Percentiles rank a stretch among this genome's conserved stretches.
These are phyloP conservation scores for Coleophora deauratella DNA, from an alignment of 2,888 invertebrate species.

Conservation along the genomic window DNA sequence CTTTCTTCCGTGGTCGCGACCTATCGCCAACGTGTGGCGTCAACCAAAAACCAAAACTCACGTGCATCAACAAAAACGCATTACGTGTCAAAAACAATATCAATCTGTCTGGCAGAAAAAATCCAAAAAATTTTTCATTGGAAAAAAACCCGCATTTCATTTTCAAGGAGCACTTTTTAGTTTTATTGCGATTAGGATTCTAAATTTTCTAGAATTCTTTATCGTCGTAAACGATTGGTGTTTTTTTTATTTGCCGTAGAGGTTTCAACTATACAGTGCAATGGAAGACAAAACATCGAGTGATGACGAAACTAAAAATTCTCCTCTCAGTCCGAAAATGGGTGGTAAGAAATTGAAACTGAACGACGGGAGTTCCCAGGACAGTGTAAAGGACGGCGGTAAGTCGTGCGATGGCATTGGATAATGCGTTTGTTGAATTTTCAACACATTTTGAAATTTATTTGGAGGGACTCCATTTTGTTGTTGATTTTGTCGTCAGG, in stretches of 20 bases:
- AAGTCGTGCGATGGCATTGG: conserved; percentile 9
- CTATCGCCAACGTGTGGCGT: no score
- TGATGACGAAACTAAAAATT: conserved; percentile 57
- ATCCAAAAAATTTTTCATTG: conserved; percentile 20
- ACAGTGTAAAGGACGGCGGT: conserved; percentile 52
- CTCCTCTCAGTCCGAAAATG: conserved; percentile 39
- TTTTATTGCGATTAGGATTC: conserved; percentile 2
- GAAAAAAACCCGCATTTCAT: conserved; percentile 29
- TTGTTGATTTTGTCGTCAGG: conserved; percentile 24
- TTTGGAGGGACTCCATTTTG: conserved; percentile 31
- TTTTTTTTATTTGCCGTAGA: not conserved
- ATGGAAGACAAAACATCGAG: conserved; percentile 62
- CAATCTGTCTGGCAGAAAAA: conserved; percentile 22
- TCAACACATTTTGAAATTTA: not conserved
- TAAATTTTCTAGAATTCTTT: conserved; percentile 5
- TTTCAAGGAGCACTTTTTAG: conserved; percentile 4
- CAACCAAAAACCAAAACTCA: not conserved
- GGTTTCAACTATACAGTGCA: conserved; percentile 17
- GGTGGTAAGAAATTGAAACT: conserved; percentile 60
- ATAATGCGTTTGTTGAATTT: not conserved
- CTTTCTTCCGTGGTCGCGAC: no score
- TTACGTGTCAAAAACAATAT: conserved; percentile 11
- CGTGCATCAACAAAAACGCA: conserved; percentile 9
- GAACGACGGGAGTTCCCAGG: conserved; percentile 64
- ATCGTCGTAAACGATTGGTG: not conserved